phyloP scores from a whole-genome alignment of 1,140 invertebrate species.

The Caenorhabditis brenneri region DNA sequence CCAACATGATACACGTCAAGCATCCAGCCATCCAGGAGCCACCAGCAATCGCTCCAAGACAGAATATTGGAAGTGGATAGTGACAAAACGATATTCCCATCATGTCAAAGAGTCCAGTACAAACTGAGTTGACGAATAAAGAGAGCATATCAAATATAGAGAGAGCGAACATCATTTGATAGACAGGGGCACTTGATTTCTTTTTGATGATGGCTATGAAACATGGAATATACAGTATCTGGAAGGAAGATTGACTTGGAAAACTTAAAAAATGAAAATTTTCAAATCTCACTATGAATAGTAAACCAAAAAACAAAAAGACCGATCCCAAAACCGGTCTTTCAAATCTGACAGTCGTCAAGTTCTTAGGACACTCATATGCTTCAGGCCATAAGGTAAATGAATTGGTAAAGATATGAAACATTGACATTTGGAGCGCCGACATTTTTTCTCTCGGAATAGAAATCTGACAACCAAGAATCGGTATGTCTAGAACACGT shows the following conservation, averaged over 20 bases:
- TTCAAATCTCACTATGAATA: neutral
- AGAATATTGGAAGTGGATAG: neutral
- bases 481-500: too few relatives aligned
- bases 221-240: constrained; percentile 80
- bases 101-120: constrained; percentile 27
- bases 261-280: neutral
- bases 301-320: neutral
- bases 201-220: neutral
- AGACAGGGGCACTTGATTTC: neutral
- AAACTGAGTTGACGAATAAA: neutral
- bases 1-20: constrained; percentile 27
- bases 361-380: neutral
- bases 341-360: neutral
- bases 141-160: constrained; percentile 31
- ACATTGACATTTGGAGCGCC: neutral
- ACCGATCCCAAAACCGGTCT: neutral
- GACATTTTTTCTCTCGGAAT: neutral
- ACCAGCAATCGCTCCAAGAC: neutral
- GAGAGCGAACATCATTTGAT: constrained; percentile 18
- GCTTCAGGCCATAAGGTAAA: neutral
- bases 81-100: constrained; percentile 33
- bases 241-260: too few relatives aligned
- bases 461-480: too few relatives aligned
- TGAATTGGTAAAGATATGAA: neutral
- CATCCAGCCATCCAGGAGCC: neutral